These are phyloP conservation scores for Diplolepis rosae DNA, from an alignment of 2,888 invertebrate species.

Conservation along the genomic window DNA sequence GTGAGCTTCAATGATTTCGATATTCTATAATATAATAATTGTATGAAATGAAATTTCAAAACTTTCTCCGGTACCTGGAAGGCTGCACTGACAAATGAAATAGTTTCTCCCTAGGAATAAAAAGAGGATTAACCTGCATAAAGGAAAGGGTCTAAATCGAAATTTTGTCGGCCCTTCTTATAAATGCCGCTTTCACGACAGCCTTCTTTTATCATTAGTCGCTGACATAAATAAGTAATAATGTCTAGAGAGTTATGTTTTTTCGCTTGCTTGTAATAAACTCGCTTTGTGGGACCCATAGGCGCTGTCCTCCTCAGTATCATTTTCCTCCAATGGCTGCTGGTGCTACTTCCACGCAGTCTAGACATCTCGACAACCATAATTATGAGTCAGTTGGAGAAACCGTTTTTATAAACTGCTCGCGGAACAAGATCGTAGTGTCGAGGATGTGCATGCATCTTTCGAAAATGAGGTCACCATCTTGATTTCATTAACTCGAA, in stretches of 20 bases:
- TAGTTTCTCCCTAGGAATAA: neutral
- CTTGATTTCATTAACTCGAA: constrained; percentile 28
- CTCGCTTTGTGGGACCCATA: neutral
- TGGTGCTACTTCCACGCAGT: constrained; percentile 23
- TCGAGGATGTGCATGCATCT: neutral
- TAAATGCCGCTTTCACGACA: constrained; percentile 13
- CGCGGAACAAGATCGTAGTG: constrained; percentile 13
- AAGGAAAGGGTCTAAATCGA: neutral
- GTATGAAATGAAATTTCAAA: too few species aligned
- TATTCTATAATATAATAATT: too few species aligned
- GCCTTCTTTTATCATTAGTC: neutral
- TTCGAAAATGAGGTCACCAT: constrained; percentile 15
- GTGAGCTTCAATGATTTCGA: too few species aligned
- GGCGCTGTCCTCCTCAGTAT: neutral
- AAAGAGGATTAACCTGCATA: neutral
- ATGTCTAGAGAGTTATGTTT: neutral
- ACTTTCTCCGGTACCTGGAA: neutral
- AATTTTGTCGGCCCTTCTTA: neutral
- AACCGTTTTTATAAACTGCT: constrained; percentile 11
- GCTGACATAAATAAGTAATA: constrained; percentile 12
- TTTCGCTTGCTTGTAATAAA: constrained; percentile 18
- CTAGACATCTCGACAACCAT: constrained; percentile 28
- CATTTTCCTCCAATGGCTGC: constrained; percentile 7
- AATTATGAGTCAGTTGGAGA: constrained; percentile 29
- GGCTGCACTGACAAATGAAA: neutral